Percentiles rank a stretch among this genome's conserved stretches.
Conservation (phyloP, 1,140 invertebrate genomes). For the Cherax quadricarinatus region DNA sequence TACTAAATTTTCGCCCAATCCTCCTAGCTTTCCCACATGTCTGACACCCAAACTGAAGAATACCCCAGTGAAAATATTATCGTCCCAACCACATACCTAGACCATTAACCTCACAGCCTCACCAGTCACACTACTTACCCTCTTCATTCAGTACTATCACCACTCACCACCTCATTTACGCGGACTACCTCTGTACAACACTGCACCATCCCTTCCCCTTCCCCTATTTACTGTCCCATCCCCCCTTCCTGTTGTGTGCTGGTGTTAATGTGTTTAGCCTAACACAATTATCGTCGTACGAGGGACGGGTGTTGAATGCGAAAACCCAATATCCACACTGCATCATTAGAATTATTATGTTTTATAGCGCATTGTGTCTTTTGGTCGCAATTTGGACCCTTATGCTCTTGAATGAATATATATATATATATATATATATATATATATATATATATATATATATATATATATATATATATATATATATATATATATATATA, state of each 20-base stretch:
- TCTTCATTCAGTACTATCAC: too few relatives aligned
- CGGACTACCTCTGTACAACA: not conserved
- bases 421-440: not conserved
- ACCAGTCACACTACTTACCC: too few relatives aligned
- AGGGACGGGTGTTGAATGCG: not conserved
- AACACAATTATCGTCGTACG: not conserved
- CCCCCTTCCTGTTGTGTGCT: not conserved
- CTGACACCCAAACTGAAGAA: too few relatives aligned
- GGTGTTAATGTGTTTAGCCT: slow-evolving; percentile 12
- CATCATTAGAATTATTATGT: not conserved
- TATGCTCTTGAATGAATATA: not conserved
- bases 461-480: not conserved
- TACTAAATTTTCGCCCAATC: too few relatives aligned
- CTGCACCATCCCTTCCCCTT: too few relatives aligned
- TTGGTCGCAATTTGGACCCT: not conserved
- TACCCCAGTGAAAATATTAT: too few relatives aligned
- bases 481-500: too few relatives aligned
- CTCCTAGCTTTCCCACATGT: too few relatives aligned
- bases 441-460: not conserved
- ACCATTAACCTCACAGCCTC: too few relatives aligned
- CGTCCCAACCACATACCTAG: too few relatives aligned
- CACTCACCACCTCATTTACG: not conserved
- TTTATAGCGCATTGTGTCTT: not conserved
- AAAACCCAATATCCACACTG: not conserved
- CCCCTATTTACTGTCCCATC: not conserved